Base-by-base conservation (phyloP, 2,797 vertebrate species). In the Darevskia mixta region DNA sequence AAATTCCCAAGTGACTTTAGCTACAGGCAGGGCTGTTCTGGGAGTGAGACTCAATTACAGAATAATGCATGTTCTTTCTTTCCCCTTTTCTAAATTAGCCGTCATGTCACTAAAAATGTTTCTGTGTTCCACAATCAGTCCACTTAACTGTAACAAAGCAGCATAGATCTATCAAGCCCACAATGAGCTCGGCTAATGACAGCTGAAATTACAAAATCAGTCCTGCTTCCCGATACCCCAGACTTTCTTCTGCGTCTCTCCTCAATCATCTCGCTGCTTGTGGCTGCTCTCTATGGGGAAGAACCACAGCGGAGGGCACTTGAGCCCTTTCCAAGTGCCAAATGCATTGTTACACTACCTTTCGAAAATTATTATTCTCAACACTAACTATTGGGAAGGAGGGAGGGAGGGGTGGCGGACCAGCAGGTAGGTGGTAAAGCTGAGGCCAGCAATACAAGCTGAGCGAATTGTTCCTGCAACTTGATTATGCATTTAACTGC, bases 141-240 rank as follows among this genome's bases (percentile, higher is more conserved):
- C 94, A 94, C 95, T 95, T 95, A 96, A 95, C 93, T 94, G 93
- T 93, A 95, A 96, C 95, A 96, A 95, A 96, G 94, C 94, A 87
- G 91, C 0, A 0, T 76, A 92, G 94, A 96, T 94, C 95, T 94
- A 94, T 95, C 94, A 95, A 94, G 86, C 91, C 93, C 91, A 85
- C 93, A 96, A 92, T 83, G 91, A 96, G 94, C 90, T 94, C 72
- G 0, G 0, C 95, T 95, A 95, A 95, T 92, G 94, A 95, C 92
- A 72, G 5, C 93, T 92, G 93, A 93, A 96, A 95, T 95, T 94
- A 95, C 88, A 79, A 23, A 88, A 90, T 91, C 95, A 85, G 38
- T 73, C 88, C 93, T 87, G 93, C 92, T 92, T 93, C 90, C 92
- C 90, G 29, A 17, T 90, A 77, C 82, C 90, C 91, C 82, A 92